phyloP scores from a whole-genome alignment of 2,113 vertebrate species.

The Oreotrochilus melanogaster region DNA sequence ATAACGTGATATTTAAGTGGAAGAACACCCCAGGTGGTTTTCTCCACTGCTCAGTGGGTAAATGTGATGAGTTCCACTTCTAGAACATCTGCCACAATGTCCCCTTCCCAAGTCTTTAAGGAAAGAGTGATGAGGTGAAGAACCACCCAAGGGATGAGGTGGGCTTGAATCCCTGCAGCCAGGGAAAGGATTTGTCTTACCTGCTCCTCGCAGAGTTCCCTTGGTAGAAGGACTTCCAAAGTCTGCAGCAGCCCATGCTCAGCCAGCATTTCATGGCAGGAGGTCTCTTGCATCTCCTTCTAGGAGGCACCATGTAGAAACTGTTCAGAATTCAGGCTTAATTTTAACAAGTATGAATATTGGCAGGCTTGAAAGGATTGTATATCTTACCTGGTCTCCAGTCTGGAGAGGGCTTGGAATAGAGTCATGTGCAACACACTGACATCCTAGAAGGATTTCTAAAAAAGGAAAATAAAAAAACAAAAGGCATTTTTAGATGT shows the following conservation, averaged over 20 bases:
- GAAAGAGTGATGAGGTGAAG: background rate
- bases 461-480: background rate
- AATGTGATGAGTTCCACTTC: background rate
- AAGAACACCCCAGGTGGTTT: background rate
- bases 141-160: background rate
- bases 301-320: background rate
- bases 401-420: conserved; percentile 44
- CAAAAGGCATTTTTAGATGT: background rate
- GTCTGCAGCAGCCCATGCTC: background rate
- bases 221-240: no score
- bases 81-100: background rate
- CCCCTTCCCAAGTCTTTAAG: background rate
- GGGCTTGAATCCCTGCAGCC: background rate
- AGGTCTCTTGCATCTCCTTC: background rate
- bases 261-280: background rate
- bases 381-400: conserved; percentile 54
- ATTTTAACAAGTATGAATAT: conserved; percentile 20
- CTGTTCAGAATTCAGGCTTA: background rate
- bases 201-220: fast-evolving
- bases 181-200: background rate
- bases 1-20: background rate
- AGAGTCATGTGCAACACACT: background rate
- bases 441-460: conserved; percentile 24
- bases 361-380: conserved; percentile 49
- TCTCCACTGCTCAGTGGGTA: background rate